Conservation (phyloP, 2,113 vertebrate genomes). For the Cisticola juncidis region DNA sequence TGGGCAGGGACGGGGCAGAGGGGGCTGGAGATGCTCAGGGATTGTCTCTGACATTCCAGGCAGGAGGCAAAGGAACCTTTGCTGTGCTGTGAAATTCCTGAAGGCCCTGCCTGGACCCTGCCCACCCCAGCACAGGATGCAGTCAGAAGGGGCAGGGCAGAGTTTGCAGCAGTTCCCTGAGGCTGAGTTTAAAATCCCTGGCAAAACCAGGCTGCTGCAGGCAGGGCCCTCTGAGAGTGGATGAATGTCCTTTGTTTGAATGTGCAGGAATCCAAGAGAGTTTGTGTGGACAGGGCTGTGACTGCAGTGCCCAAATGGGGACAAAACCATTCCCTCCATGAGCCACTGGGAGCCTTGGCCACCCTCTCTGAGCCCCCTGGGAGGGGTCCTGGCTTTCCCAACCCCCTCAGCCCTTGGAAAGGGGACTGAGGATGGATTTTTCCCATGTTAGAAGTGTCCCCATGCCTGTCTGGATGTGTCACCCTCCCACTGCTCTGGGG, state of each 20-base stretch:
- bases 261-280: background rate
- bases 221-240: background rate
- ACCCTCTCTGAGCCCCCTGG: background rate
- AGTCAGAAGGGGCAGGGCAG: background rate
- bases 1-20: background rate
- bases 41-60: background rate
- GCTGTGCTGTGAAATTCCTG: background rate
- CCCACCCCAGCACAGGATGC: background rate
- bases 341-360: background rate
- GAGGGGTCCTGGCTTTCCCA: background rate
- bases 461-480: background rate
- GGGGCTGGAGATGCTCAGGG: background rate
- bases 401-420: background rate
- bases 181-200: background rate
- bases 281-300: background rate
- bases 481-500: accelerated
- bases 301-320: background rate
- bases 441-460: background rate
- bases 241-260: background rate
- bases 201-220: background rate
- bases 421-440: accelerated
- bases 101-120: background rate
- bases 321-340: background rate
- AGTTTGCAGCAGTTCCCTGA: background rate
- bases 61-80: background rate